Conservation (phyloP, 2,797 vertebrate genomes). For the Urosaurus nigricauda region DNA sequence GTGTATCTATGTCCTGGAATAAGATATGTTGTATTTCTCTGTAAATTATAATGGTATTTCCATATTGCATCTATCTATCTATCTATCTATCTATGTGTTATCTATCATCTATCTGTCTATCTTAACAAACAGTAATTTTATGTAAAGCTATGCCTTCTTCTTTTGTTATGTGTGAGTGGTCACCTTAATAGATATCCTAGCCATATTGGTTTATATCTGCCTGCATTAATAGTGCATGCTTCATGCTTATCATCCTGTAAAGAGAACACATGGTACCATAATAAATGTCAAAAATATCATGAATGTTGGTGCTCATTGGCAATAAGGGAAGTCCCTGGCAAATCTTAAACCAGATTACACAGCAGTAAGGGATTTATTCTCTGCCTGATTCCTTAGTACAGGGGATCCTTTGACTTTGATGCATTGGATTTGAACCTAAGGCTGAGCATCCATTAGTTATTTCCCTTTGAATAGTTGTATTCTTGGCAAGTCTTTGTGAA, state of each 20-base stretch:
- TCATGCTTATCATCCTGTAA: not conserved
- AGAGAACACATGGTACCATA: not conserved
- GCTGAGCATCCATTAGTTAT: not conserved
- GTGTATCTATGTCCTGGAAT: no score
- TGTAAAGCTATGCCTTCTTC: not conserved
- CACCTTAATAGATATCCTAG: conserved; percentile 36
- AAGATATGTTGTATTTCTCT: not conserved
- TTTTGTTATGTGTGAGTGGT: not conserved
- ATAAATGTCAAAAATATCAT: not conserved
- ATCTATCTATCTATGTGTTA: no score
- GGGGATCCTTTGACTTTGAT: not conserved
- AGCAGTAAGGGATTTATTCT: no score
- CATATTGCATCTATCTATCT: not conserved
- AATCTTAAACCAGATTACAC: not conserved
- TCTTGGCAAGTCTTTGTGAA: not conserved
- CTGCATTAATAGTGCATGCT: not conserved
- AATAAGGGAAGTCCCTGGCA: not conserved
- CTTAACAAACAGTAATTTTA: not conserved
- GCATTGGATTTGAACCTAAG: not conserved
- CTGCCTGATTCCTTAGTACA: not conserved
- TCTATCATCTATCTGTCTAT: no score
- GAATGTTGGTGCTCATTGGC: not conserved
- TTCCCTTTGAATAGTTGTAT: not conserved
- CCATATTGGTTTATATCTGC: conserved; percentile 29
- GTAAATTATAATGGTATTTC: not conserved